A percentile compares a stretch with the other conserved stretches of the same genome.
phyloP scores from a whole-genome alignment of 2,113 vertebrate species.

The Cygnus atratus region DNA sequence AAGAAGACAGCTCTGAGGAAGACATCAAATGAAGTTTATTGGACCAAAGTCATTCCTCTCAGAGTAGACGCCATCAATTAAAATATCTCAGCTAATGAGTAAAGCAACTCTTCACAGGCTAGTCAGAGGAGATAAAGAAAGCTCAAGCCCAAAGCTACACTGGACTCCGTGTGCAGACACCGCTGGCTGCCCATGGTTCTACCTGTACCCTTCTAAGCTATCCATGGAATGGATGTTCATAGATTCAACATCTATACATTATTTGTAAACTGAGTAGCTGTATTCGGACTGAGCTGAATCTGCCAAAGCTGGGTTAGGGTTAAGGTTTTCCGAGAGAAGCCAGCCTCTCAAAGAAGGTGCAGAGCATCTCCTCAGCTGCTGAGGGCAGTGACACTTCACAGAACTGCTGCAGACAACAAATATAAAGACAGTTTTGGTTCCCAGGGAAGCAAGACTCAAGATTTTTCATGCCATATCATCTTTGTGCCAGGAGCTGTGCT shows the following conservation, averaged over 20 bases:
- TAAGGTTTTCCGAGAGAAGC: background rate
- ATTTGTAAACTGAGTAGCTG: background rate
- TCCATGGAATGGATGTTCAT: background rate
- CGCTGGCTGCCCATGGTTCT: rapidly evolving
- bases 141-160: background rate
- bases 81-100: background rate
- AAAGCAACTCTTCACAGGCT: background rate
- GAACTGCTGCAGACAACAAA: background rate
- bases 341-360: background rate
- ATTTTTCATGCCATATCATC: background rate
- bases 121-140: background rate
- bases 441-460: background rate
- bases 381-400: background rate
- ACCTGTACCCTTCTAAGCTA: rapidly evolving
- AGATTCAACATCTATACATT: background rate
- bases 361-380: background rate
- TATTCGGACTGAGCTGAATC: background rate
- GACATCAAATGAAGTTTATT: background rate
- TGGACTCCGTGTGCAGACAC: background rate
- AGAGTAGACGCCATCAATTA: background rate
- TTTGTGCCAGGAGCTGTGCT: background rate
- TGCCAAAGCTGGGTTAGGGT: background rate
- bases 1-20: background rate
- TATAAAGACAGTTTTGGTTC: slow-evolving; percentile 6
- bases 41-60: background rate